These are phyloP conservation scores for Aphis craccivora DNA, from an alignment of 1,140 invertebrate genomes.

Conservation along the genomic window DNA sequence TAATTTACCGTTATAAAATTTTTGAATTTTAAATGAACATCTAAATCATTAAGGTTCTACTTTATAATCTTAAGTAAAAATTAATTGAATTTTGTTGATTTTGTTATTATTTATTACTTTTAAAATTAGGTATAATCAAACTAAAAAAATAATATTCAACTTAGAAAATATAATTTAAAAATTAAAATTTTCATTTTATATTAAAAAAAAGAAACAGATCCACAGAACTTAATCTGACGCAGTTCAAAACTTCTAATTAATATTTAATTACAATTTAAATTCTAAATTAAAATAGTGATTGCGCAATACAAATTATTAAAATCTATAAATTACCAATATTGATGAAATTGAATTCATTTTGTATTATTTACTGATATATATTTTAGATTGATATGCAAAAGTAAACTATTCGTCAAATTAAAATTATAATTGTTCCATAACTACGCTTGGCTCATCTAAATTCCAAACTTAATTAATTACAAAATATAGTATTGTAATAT, in stretches of 20 bases:
- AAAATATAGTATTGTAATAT: not conserved
- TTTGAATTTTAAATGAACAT: not conserved
- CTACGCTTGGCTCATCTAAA: not conserved
- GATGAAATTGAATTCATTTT: not conserved
- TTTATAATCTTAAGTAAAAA: not conserved
- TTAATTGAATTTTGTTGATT: not conserved
- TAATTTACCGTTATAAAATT: not conserved
- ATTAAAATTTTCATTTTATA: not conserved
- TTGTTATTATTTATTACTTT: not conserved
- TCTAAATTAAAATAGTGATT: not conserved
- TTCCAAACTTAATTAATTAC: not conserved
- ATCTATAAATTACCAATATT: not conserved
- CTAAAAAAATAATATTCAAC: not conserved
- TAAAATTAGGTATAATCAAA: not conserved
- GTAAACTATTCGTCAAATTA: not conserved
- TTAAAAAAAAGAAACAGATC: not conserved
- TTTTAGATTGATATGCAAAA: not conserved
- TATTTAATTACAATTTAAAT: not conserved
- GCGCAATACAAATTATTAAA: not conserved
- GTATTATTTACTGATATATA: not conserved
- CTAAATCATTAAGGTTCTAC: not conserved
- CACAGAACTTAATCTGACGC: not conserved
- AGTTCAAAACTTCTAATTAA: not conserved
- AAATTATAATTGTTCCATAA: not conserved
- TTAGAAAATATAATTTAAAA: not conserved